Base-by-base conservation (phyloP, 2,113 vertebrate species). In the Lophotis ruficrista region DNA sequence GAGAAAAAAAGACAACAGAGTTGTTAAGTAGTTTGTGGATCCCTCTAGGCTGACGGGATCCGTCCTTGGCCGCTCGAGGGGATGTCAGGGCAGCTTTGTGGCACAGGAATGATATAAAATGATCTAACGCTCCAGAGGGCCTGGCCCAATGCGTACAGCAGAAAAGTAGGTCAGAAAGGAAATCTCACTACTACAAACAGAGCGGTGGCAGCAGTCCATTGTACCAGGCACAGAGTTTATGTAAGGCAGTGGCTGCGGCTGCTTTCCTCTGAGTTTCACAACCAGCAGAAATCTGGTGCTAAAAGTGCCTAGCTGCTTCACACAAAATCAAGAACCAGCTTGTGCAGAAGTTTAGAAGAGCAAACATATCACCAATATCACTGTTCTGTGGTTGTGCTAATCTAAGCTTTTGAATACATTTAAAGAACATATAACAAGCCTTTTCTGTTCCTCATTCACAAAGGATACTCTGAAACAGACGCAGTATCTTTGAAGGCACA, bases 91-190 rank as follows among this genome's bases (percentile, higher is more conserved):
- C 68, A 94, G 58, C 33, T 81, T n/a, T 94, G 93, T 86, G 85
- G 78, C 79, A 92, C 1, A 0, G 90, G 71, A 88, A 91, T 0
- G 9, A 70, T 23, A 86, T 30, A 86, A 94, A 88, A 85, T 71
- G 37, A 81, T 88, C 90, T 81, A 86, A 83, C 66, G 41, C 45
- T 96, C 75, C 79, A 70, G 53, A 85, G 48, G 57, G 48, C 61
- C 69, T 87, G 81, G 78, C 45, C 77, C 15, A 22, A 64, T 27
- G 77, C 4, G 8, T 21, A 21, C 61, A 94, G 68, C 70, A 90
- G 84, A 90, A 97, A 97, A 97, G 87, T 93, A 96, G 95, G 92
- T 96, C 93, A 96, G 88, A 93, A 94, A 95, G 79, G 68, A 96
- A 96, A 70, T 51, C 75, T 94, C 3, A 2, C 62, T 96, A 78